Evolutionary conservation across 2,888 invertebrate genomes (phyloP), one percentile per base, ranked within the genome.

Genomic region (Diaprepes abbreviatus): DNA sequence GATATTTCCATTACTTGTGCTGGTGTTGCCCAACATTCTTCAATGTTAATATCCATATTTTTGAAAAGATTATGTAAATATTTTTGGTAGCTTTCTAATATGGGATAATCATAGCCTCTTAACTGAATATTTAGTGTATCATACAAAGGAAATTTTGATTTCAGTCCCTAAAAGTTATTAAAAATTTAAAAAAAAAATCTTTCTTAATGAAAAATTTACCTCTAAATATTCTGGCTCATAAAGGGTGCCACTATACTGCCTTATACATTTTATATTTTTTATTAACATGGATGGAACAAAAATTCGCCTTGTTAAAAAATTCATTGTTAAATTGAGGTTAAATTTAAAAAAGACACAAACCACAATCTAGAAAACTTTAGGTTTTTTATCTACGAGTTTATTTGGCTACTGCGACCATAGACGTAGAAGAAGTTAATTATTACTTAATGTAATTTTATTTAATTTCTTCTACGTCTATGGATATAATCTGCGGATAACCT

Each of bases 11-110:
- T 81, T 70, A 90, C 87, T 80, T 91, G 88, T 17, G 92, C 89
- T 9, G 96, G 96, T 21, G 91, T 87, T 0, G 93, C 91, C 90
- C 92, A 96, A 79, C 93, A 87, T 74, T 94, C 91, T 73, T 92
- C 91, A 1, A 95, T 90, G 78, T 92, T 90, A 59, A 95, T 82
- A 16, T 92, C 91, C 86, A 95, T 88, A 60, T 89, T 86, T 77
- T 90, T 89, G 6, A 92, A 91, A 75, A 92, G 85, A 78, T 88
- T 89, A 78, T 94, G 92, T 33, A 96, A 85, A 80, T 92, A 91
- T 76, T 89, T 90, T 79, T 94, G 94, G 80, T 90, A 96, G 72
- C 86, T 89, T 84, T 97, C 97, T 59, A 97, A 82, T 3, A 93
- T 78, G 2, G 93, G 88, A 84, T 87, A 97, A 81, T 95, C 93